Conservation (phyloP, 2,797 vertebrate species). For the Taeniopygia guttata region DNA sequence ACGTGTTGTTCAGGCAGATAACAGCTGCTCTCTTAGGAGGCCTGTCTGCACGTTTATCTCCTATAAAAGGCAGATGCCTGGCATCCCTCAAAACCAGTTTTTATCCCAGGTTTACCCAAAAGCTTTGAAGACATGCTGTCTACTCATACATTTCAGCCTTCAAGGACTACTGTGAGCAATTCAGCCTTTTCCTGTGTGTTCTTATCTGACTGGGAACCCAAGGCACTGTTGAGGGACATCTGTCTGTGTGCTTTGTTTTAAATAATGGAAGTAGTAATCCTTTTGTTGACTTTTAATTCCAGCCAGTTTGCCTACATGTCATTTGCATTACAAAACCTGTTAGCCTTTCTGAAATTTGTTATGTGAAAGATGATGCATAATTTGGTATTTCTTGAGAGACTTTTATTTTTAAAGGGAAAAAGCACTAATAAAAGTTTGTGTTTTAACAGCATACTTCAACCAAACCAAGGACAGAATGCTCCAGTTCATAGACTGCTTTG, state of each 20-base stretch:
- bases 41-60: not conserved
- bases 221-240: not conserved
- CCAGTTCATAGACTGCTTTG: conserved; percentile 80
- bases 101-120: not conserved
- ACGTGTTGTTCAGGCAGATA: not conserved
- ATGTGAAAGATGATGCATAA: not conserved
- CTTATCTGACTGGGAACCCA: not conserved
- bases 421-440: conserved; percentile 10
- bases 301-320: not conserved
- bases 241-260: not conserved
- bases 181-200: not conserved
- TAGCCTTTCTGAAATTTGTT: not conserved
- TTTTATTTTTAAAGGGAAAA: not conserved
- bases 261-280: not conserved
- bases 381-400: not conserved
- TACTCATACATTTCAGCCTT: not conserved
- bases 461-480: conserved; percentile 89
- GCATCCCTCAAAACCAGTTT: not conserved
- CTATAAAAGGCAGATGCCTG: not conserved
- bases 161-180: not conserved
- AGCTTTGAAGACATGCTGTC: not conserved
- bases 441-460: conserved; percentile 82
- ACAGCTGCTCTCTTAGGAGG: not conserved
- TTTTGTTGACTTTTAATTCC: not conserved
- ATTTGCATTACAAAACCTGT: not conserved